phyloP scores from a whole-genome alignment of 2,113 vertebrate species.

The Stegastes partitus region DNA sequence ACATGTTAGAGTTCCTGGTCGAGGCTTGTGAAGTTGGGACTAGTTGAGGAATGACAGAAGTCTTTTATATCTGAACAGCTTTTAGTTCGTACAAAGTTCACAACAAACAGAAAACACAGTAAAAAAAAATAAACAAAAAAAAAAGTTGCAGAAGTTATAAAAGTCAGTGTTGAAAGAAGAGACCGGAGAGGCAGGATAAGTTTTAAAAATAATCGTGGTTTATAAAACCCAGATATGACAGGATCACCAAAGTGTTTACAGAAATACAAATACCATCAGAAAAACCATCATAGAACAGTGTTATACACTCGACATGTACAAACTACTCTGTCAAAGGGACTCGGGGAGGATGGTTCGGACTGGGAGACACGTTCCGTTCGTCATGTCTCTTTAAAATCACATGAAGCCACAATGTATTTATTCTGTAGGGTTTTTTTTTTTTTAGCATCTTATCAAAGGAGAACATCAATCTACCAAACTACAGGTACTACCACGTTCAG shows the following conservation, averaged over 20 bases:
- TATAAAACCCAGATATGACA: constrained; percentile 91
- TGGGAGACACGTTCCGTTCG: constrained; percentile 76
- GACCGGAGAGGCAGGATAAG: constrained; percentile 71
- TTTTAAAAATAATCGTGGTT: constrained; percentile 90
- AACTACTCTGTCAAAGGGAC: constrained; percentile 81
- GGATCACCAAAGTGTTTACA: constrained; percentile 89
- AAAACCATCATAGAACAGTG: constrained; percentile 83
- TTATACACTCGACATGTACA: constrained; percentile 85
- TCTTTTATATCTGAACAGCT: no score
- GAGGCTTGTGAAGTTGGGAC: no score
- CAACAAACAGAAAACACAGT: background rate
- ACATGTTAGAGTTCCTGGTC: no score
- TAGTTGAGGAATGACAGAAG: no score
- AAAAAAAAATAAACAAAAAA: no score
- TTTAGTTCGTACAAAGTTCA: no score
- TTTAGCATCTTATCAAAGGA: constrained; percentile 85
- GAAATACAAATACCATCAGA: constrained; percentile 88
- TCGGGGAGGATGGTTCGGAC: constrained; percentile 56
- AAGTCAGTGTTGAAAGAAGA: constrained; percentile 32
- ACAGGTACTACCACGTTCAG: constrained; percentile 91
- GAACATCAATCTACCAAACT: constrained; percentile 94
- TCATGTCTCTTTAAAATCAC: constrained; percentile 93
- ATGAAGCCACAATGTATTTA: constrained; percentile 87
- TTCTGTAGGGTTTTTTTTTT: constrained; percentile 83
- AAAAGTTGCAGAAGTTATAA: background rate